phyloP scores from a whole-genome alignment of 2,113 vertebrate genomes.

The Bostrychus sinensis region DNA sequence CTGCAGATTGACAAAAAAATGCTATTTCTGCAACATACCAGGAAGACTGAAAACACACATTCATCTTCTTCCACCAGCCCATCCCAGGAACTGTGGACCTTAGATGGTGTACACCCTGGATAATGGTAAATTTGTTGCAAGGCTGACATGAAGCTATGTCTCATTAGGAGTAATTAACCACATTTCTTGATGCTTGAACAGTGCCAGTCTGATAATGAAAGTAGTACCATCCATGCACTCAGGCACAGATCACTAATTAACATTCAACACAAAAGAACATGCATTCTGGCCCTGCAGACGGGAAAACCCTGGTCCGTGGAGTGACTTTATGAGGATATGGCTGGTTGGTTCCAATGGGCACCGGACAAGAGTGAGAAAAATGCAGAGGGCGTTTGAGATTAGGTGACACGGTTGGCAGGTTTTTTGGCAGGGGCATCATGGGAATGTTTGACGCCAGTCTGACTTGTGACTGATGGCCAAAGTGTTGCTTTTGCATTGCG shows the following conservation, averaged over 20 bases:
- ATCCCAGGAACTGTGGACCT: too few relatives aligned
- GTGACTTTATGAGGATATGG: constrained; percentile 41
- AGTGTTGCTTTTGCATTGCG: neutral
- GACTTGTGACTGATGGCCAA: constrained; percentile 25
- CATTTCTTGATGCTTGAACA: constrained; percentile 42
- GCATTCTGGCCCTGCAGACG: constrained; percentile 23
- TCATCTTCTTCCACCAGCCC: too few relatives aligned
- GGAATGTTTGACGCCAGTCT: constrained; percentile 51
- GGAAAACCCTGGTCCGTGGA: constrained; percentile 19
- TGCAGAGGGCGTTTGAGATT: constrained; percentile 32
- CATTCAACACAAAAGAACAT: constrained; percentile 38
- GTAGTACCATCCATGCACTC: constrained; percentile 41
- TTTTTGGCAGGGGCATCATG: constrained; percentile 50
- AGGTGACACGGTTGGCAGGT: constrained; percentile 37
- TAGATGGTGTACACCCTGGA: too few relatives aligned
- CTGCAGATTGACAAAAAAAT: neutral
- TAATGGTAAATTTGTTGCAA: too few relatives aligned
- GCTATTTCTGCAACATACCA: neutral
- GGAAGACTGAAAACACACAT: too few relatives aligned
- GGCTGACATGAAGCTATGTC: constrained; percentile 20
- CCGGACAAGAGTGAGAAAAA: constrained; percentile 15
- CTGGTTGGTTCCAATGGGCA: constrained; percentile 30
- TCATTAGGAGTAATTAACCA: constrained; percentile 63
- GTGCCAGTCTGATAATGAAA: constrained; percentile 58
- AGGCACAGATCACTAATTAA: constrained; percentile 58